Evolutionary conservation across 2,888 invertebrate species (phyloP).

Genomic region (Troides aeacus): DNA sequence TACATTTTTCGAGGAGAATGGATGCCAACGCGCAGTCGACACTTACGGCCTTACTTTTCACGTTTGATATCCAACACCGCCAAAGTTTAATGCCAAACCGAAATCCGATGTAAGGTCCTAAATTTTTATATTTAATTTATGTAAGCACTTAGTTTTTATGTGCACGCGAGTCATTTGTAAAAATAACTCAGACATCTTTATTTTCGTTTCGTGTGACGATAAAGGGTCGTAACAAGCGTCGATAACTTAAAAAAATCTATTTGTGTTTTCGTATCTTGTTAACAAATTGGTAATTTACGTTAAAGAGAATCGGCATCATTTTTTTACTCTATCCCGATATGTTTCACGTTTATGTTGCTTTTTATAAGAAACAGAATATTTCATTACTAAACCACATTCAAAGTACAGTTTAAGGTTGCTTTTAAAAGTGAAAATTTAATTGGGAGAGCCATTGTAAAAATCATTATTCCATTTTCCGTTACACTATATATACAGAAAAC

Average conservation of each 20-base stretch:
- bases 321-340: not conserved
- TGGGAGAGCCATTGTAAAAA: no score
- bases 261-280: not conserved
- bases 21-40: constrained; percentile 32
- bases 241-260: not conserved
- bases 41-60: constrained; percentile 37
- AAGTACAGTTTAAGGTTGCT: no score
- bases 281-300: constrained; percentile 5
- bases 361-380: not conserved
- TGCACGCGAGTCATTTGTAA: constrained; percentile 13
- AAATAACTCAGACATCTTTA: constrained; percentile 26
- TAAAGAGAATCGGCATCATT: not conserved
- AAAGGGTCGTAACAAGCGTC: constrained; percentile 10
- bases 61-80: constrained; percentile 38
- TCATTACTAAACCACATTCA: no score
- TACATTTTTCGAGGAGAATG: constrained; percentile 47
- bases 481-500: no score
- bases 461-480: no score
- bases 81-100: constrained; percentile 24
- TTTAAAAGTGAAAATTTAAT: no score
- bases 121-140: constrained; percentile 24
- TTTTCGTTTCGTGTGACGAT: constrained; percentile 16
- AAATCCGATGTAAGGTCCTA: constrained; percentile 20
- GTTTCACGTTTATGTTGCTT: not conserved
- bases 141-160: constrained; percentile 25